Percentiles rank a stretch among this genome's conserved stretches.
Evolutionary conservation across 2,113 vertebrate species (phyloP).

Genomic region (Helogale parvula): DNA sequence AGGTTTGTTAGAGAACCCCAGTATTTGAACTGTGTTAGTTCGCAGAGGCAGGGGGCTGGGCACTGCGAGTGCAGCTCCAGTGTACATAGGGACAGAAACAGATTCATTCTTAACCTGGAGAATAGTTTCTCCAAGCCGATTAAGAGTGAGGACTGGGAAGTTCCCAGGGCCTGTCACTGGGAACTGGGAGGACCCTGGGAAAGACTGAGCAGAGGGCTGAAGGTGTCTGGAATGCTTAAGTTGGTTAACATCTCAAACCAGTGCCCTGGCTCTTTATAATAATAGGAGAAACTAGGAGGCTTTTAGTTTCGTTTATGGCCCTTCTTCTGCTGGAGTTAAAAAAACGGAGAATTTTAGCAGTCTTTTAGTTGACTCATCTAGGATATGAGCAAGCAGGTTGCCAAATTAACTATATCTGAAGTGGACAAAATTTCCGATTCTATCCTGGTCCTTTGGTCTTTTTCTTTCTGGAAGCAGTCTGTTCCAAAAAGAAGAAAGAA

Average conservation of each 20-base stretch:
- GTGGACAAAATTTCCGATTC: background rate
- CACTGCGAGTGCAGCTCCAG: background rate
- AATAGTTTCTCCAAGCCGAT: background rate
- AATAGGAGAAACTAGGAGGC: background rate
- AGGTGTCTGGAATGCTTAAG: background rate
- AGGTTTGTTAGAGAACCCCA: background rate
- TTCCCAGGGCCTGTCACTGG: background rate
- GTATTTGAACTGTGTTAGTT: background rate
- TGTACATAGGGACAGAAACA: background rate
- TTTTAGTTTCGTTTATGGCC: background rate
- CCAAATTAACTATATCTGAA: background rate
- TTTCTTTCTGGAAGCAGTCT: background rate
- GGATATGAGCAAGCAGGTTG: background rate
- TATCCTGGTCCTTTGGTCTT: background rate
- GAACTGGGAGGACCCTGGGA: background rate
- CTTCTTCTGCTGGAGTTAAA: background rate
- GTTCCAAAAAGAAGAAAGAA: background rate
- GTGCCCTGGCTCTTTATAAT: background rate
- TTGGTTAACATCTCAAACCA: background rate
- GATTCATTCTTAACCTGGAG: background rate
- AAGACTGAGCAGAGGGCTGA: background rate
- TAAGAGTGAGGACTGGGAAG: background rate
- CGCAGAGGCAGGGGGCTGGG: background rate
- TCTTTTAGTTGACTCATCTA: background rate
- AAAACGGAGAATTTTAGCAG: background rate